phyloP scores from a whole-genome alignment of 2,113 vertebrate species.

The Gnathonemus echidnorhynchus region DNA sequence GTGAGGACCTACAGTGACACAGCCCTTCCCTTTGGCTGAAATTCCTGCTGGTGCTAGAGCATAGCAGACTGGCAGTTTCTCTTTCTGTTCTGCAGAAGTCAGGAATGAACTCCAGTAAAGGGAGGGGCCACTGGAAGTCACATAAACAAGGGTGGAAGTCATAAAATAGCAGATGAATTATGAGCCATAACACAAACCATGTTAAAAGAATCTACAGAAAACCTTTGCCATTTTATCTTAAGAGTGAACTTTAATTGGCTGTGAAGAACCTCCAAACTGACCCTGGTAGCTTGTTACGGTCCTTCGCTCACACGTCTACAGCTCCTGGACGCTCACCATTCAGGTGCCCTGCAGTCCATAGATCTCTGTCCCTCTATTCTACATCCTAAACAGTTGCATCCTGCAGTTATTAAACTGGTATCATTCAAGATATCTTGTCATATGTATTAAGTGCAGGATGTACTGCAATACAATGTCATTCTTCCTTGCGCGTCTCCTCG shows the following conservation, averaged over 20 bases:
- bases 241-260: not conserved
- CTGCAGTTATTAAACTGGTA: not conserved
- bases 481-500: not conserved
- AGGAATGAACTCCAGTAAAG: slow-evolving; percentile 19
- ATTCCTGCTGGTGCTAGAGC: slow-evolving; percentile 33
- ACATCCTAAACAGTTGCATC: not conserved
- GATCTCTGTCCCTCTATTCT: not conserved
- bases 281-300: not conserved
- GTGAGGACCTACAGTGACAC: not conserved
- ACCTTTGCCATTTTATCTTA: not conserved
- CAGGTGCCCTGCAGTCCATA: not conserved
- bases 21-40: slow-evolving; percentile 20
- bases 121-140: not conserved
- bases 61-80: slow-evolving; percentile 20
- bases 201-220: not conserved
- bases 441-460: not conserved
- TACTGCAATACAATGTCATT: not conserved
- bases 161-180: not conserved
- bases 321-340: not conserved
- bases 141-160: not conserved
- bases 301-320: not conserved
- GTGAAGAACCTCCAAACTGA: not conserved
- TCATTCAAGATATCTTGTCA: not conserved
- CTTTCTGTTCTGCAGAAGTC: slow-evolving; percentile 38
- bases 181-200: not conserved